Base-by-base conservation (phyloP, 2,797 vertebrate species). In the Sitta carolinensis region DNA sequence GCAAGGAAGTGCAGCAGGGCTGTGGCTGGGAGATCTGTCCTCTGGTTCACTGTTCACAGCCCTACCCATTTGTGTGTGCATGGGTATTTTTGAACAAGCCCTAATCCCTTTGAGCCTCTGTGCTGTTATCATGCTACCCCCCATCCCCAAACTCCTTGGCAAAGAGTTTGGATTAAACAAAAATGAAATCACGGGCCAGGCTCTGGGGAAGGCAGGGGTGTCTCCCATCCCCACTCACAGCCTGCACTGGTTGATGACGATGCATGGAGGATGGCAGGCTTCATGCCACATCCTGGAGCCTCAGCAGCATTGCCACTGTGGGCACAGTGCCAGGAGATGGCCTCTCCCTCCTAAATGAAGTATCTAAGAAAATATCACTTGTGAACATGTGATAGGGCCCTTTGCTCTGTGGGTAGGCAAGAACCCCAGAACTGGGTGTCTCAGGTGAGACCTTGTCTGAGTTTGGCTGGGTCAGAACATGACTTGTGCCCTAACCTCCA, bases 241-340 rank as follows among this genome's bases (percentile, higher is more conserved):
- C 54, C 61, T 4, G 1, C 1, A 7, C 8, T 8, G 2, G 8
- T 38, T 4, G n/a, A 57, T 67, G 75, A 74, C 38, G 57, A 51
- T 62, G 80, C 62, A 16, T 75, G 69, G 70, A 91, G 47, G 62
- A 83, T 80, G 52, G 58, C 81, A 80, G 38, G 19, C 51, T 84
- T 75, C 32, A 2, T 93, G 68, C 77, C 62, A 51, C 74, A 87
- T 87, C 47, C 90, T 32, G 27, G 59, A 48, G 79, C 66, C 69
- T 90, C 15, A 0, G 59, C 58, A 57, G 55, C 21, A 4, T 55
- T 92, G 75, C 57, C n/a, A 9, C 88, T 5, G 5, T 12, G 25
- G 97, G 94, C 97, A 79, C 2, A 3, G 69, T 42, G 92, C 96
- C 96, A 97, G 93, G 84, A 97, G 95, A 95, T 93, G 92, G 93